A percentile compares a stretch with the other conserved stretches of the same genome.
phyloP scores from a whole-genome alignment of 1,140 invertebrate genomes.

The Araneus ventricosus region DNA sequence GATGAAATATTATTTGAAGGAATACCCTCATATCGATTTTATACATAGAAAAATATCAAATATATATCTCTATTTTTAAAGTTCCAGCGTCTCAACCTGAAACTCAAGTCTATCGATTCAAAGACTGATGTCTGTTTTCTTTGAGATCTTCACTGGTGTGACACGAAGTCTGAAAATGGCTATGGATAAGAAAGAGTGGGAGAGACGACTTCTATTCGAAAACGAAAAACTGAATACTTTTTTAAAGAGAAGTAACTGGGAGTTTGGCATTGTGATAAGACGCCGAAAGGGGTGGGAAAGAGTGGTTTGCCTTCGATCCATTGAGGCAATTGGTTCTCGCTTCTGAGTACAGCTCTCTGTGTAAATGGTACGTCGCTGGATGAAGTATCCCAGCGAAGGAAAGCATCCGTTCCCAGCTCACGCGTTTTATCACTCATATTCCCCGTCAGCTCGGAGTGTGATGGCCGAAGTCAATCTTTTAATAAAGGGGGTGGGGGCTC shows the following conservation, averaged over 20 bases:
- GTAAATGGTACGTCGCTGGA: slow-evolving; percentile 52
- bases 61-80: neutral
- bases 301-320: slow-evolving; percentile 63
- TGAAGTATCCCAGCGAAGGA: slow-evolving; percentile 41
- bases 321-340: slow-evolving; percentile 72
- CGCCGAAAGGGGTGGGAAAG: slow-evolving; percentile 58
- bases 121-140: slow-evolving; percentile 5
- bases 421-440: slow-evolving; percentile 76
- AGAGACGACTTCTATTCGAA: neutral
- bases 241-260: neutral
- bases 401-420: slow-evolving; percentile 67
- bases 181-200: neutral
- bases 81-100: neutral
- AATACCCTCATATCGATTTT: neutral
- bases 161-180: neutral
- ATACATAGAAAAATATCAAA: neutral
- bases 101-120: neutral
- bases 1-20: neutral
- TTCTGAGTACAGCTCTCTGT: slow-evolving; percentile 37
- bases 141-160: neutral
- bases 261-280: slow-evolving; percentile 58
- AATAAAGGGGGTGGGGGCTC: slow-evolving; percentile 60
- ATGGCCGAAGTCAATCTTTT: slow-evolving; percentile 74
- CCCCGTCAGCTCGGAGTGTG: slow-evolving; percentile 31
- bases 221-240: neutral